phyloP scores from a whole-genome alignment of 2,113 vertebrate genomes.

The Noctilio leporinus region DNA sequence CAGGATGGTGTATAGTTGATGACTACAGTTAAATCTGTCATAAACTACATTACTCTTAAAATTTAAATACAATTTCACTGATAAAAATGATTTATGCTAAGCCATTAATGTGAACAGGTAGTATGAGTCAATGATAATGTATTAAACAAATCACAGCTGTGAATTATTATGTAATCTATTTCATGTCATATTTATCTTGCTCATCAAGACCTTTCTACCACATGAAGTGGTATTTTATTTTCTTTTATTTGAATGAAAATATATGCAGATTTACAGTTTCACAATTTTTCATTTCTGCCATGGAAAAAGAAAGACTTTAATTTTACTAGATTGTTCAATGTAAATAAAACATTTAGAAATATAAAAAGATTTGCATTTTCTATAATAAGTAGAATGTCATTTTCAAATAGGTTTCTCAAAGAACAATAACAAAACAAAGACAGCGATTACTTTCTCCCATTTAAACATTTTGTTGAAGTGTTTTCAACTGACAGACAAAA shows the following conservation, averaged over 20 bases:
- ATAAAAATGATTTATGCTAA: conserved; percentile 67
- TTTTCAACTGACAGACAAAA: neutral
- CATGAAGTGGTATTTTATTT: conserved; percentile 20
- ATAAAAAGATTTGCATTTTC: neutral
- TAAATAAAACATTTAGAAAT: conserved; percentile 30
- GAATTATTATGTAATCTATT: conserved; percentile 60
- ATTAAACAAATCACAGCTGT: conserved; percentile 56
- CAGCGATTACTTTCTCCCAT: neutral
- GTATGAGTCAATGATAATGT: conserved; percentile 51
- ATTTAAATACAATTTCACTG: conserved; percentile 65
- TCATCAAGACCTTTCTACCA: conserved; percentile 39
- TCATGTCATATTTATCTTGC: conserved; percentile 37
- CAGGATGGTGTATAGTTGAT: conserved; percentile 53
- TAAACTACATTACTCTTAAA: conserved; percentile 72
- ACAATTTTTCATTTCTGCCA: neutral
- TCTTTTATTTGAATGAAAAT: conserved; percentile 39
- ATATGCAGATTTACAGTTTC: neutral
- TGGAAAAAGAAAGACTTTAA: neutral
- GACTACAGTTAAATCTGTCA: conserved; percentile 55
- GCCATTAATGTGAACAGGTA: conserved; percentile 63
- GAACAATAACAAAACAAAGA: neutral
- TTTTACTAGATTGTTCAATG: neutral
- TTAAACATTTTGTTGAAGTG: neutral
- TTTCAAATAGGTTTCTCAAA: conserved; percentile 10
- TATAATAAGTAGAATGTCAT: neutral